phyloP scores from a whole-genome alignment of 2,888 invertebrate species.

The Leptopterna dolabrata region DNA sequence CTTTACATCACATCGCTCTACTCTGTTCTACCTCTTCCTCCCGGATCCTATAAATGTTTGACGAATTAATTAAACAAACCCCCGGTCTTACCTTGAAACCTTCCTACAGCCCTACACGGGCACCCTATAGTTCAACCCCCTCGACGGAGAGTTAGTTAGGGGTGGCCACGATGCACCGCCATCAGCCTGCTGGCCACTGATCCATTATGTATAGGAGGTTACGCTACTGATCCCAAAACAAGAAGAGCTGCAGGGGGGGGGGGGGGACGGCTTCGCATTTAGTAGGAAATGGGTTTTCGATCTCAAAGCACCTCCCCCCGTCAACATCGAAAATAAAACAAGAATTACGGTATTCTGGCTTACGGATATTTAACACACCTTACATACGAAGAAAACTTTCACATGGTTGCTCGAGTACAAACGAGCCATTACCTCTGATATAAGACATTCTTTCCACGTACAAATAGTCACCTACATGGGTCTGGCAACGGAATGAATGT shows the following conservation, averaged over 20 bases:
- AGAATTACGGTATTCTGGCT: too few species aligned
- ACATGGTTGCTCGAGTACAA: too few species aligned
- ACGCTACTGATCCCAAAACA: not conserved
- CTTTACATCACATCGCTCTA: not conserved
- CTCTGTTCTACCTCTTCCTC: not conserved
- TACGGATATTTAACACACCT: too few species aligned
- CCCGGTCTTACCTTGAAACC: not conserved
- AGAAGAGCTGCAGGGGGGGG: not conserved
- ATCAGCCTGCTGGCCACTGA: not conserved
- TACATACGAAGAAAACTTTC: too few species aligned
- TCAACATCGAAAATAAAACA: too few species aligned
- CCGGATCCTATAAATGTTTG: not conserved
- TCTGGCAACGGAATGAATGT: too few species aligned
- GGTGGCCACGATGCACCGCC: not conserved
- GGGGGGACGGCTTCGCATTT: not conserved
- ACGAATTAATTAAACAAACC: not conserved
- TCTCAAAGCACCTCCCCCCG: not conserved
- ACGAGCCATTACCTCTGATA: too few species aligned
- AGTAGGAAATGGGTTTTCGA: not conserved
- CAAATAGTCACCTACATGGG: too few species aligned
- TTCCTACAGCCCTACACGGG: not conserved
- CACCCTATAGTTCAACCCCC: not conserved
- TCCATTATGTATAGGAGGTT: not conserved
- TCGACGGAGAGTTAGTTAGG: not conserved
- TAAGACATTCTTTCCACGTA: too few species aligned